Base-by-base conservation (phyloP, 2,797 vertebrate genomes). In the Acrocephalus scirpaceus region DNA sequence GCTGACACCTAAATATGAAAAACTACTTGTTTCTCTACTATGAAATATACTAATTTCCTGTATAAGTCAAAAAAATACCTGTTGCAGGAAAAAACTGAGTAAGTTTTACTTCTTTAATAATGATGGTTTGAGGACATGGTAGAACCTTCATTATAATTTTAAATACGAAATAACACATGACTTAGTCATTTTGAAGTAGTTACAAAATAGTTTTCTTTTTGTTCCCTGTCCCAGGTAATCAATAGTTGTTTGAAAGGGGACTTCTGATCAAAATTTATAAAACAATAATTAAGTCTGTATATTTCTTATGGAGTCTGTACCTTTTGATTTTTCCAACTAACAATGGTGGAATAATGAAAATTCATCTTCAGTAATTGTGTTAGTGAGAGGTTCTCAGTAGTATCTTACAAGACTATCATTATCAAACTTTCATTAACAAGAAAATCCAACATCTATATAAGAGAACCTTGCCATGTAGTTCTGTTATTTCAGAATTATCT, bases 291-390 rank as follows among this genome's bases (percentile, higher is more conserved):
- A 62, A 74, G 22, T 67, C 47, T 88, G 62, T 78, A 40, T 17
- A 6, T 77, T 80, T 80, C 32, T 40, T 57, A 22, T 72, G 60
- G 91, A 91, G 50, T 69, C 54, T 94, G 40, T 79, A 58, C 17
- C 25, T 60, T 86, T 88, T 71, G 75, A 58, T 58, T 85, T 79
- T 86, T 79, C 77, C 50, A 87, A 38, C 14, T 57, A 79, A 58
- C 90, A 77, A 77, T 42, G 47, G 29, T 70, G 80, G 76, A 73
- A 40, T 88, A 90, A 83, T 87, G 79, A 92, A 93, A 95, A 91
- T 20, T 13, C 8, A 13, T 80, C 48, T 57, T 93, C 54, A 58
- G 44, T 78, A 80, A 74, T n/a, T 86, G 27, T 44, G 17, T 75
- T 83, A 88, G 81, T 75, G 78, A 81, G 57, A 61, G 16, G n/a